Evolutionary conservation across 2,888 invertebrate genomes (phyloP), one percentile per base, ranked within the genome.

Genomic region (Ophion slaviceki): DNA sequence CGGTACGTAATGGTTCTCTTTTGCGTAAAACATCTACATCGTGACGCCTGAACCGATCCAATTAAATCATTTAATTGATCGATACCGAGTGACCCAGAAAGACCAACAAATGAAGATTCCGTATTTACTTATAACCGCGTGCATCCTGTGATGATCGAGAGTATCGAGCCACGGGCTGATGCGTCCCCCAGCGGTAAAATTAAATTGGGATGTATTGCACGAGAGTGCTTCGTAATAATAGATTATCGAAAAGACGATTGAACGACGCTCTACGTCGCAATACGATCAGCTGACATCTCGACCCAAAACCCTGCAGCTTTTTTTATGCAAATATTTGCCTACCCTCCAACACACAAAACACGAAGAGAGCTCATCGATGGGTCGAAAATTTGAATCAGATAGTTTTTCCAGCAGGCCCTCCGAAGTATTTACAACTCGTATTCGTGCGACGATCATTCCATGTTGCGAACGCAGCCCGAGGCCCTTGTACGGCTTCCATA

Each of bases 151-250:
- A 45, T 24, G n/a, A 68, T 45, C 45, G 45, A 20, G 45, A 45
- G 47, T 53, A 24, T 53, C 17, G 8, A 17, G 53, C 24, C 28
- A 24, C 28, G 11, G 47, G 17, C 5, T 28, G 17, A 62, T 62
- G 40, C 74, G 74, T 62, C 40, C 14, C 3, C 45, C 20, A 47
- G 4, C 70, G 24, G 24, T 28, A 3, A 47, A 70, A 70, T 28
- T 53, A 17, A 59, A 36, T 75, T 75, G 75, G 75, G 64, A 36
- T 74, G 62, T 40, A 24, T 24, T 70, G 45, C 47, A 47, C 28
- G 47, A 70, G 53, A 53, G 53, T 53, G 53, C 17, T 14, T 17
- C 14, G 53, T 17, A 53, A 53, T 53, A 53, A 53, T 53, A 53
- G 53, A 2, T 53, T 17, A 17, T 53, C 17, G 53, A 11, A 14